Conservation (phyloP, 30 jellyfish, hydroid and myxozoan genomes). For the Cassiopea xamachana region DNA sequence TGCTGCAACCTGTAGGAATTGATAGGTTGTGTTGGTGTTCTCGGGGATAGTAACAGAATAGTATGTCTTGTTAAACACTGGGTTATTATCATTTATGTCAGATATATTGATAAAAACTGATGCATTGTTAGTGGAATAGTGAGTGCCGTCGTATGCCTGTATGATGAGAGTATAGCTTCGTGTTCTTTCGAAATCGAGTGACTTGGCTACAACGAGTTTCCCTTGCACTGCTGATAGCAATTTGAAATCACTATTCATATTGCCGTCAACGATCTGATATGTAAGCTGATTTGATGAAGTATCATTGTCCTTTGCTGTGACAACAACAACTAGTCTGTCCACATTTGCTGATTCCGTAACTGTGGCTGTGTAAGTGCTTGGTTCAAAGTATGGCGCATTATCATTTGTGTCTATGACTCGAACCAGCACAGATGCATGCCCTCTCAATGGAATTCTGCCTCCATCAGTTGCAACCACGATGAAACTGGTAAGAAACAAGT, state of each 20-base stretch:
- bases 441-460: constrained; percentile 48
- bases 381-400: constrained; percentile 73
- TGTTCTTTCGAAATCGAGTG: constrained; percentile 73
- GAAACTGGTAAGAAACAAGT: constrained; percentile 18
- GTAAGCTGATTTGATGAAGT: constrained; percentile 25
- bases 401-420: constrained; percentile 77
- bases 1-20: constrained; percentile 69
- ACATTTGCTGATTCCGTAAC: constrained; percentile 77
- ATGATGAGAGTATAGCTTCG: constrained; percentile 47
- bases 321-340: constrained; percentile 40
- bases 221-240: constrained; percentile 17
- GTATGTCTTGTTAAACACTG: constrained; percentile 62
- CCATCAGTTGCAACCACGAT: constrained; percentile 82
- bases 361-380: constrained; percentile 44
- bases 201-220: constrained; percentile 11
- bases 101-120: constrained; percentile 57
- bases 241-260: constrained; percentile 15
- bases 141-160: constrained; percentile 66
- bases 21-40: constrained; percentile 35
- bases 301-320: constrained; percentile 79
- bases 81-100: constrained; percentile 85
- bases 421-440: constrained; percentile 71
- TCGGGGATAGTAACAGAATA: constrained; percentile 77
- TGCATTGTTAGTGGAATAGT: constrained; percentile 62
- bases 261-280: constrained; percentile 46